Evolutionary conservation across 37 sponge, comb jelly and placozoan genomes (phyloP), one percentile per base, ranked within the genome.

Genomic region (Crambe crambe): DNA sequence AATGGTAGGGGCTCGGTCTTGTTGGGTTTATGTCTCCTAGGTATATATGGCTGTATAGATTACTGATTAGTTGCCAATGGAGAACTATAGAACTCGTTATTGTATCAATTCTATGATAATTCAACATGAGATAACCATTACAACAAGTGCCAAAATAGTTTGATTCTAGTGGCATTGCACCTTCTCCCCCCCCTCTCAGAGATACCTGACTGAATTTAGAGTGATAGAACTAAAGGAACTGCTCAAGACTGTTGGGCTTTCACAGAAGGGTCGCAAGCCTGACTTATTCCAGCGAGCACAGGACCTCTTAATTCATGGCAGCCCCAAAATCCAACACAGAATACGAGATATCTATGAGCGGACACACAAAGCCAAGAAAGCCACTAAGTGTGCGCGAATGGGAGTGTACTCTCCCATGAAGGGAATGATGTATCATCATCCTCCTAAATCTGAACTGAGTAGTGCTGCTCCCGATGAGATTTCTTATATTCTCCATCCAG

Each of bases 221-320:
- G 96, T 96, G 18, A 26, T 57, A 20, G 96, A 96, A 38, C 75
- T 96, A 58, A 91, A 96, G 40, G 90, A 92, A 37, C 70, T 96
- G 20, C 68, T 96, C 39, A 65, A 56, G 23, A 34, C 29, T 12
- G 35, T 78, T 4, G 85, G 92, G 17, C 79, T 77, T 29, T 67
- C 93, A 30, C 62, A 77, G 27, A 86, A 68, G 17, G 96, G 96
- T 12, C 79, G 86, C 44, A 96, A 96, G 77, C 61, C 59, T 36
- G 90, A 89, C 1, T 69, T 96, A 29, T 67, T 83, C 35, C 58
- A 41, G 15, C 74, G 93, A 66, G 81, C 83, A 0, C 56, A 78
- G 29, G 72, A 76, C 17, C 43, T 78, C 25, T 66, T 90, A 26
- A 57, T 63, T 4, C 58, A 42, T 35, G 83, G 78, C 3, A 78